A percentile compares a stretch with the other conserved stretches of the same genome.
phyloP scores from a whole-genome alignment of 2,113 vertebrate species.

The Zonotrichia leucophrys region DNA sequence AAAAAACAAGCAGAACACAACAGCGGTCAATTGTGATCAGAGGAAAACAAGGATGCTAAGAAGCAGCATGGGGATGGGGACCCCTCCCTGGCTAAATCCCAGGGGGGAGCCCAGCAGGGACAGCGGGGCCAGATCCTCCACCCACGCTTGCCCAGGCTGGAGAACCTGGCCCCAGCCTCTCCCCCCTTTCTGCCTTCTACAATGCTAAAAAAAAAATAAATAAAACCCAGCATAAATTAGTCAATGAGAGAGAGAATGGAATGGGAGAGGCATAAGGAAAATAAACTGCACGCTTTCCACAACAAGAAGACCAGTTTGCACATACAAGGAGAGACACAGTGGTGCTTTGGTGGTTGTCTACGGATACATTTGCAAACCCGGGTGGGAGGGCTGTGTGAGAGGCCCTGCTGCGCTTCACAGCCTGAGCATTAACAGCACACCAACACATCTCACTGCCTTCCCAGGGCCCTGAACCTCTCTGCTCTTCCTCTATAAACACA shows the following conservation, averaged over 20 bases:
- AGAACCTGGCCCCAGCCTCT: not conserved
- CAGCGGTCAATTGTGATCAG: constrained; percentile 73
- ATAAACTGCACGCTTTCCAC: constrained; percentile 27
- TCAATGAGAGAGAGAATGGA: constrained; percentile 55
- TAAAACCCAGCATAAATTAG: constrained; percentile 60
- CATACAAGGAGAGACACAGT: not conserved
- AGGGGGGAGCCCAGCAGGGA: not conserved
- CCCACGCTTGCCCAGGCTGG: fast-evolving
- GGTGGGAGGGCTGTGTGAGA: not conserved
- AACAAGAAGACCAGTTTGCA: constrained; percentile 1
- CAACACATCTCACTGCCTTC: not conserved
- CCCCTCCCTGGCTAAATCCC: not conserved
- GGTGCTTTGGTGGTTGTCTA: not conserved
- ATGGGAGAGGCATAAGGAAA: constrained; percentile 50
- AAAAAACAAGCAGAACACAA: constrained; percentile 77
- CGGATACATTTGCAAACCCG: not conserved
- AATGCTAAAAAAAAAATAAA: constrained; percentile 41
- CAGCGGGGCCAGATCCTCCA: not conserved
- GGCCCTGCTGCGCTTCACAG: not conserved
- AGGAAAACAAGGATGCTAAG: constrained; percentile 67
- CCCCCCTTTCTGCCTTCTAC: not conserved
- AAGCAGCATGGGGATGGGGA: not conserved
- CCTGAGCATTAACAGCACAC: not conserved
- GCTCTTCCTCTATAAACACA: not conserved
- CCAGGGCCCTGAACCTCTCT: constrained; percentile 9